phyloP scores from a whole-genome alignment of 2,888 invertebrate genomes.

The Metacarcinus magister region DNA sequence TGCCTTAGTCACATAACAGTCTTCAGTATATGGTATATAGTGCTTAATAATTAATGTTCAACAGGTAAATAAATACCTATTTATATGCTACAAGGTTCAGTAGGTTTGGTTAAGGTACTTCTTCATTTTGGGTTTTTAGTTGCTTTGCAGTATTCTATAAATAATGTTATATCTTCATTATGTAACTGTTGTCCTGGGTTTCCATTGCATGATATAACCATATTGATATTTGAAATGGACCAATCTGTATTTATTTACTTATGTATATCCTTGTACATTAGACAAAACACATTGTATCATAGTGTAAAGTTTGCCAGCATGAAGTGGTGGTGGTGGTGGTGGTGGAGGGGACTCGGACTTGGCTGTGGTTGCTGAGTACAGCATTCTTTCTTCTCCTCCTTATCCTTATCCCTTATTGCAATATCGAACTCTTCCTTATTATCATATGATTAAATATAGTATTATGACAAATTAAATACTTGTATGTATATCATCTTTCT shows the following conservation, averaged over 20 bases:
- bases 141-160: not conserved
- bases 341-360: conserved; percentile 54
- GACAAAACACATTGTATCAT: conserved; percentile 42
- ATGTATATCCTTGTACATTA: conserved; percentile 55
- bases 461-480: conserved; percentile 79
- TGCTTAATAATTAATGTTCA: conserved; percentile 3
- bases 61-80: not conserved
- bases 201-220: conserved; percentile 43
- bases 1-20: conserved; percentile 17
- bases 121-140: not conserved
- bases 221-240: conserved; percentile 40
- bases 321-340: conserved; percentile 73
- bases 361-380: conserved; percentile 75
- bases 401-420: conserved; percentile 69
- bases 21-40: conserved; percentile 30
- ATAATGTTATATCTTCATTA: not conserved
- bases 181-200: not conserved
- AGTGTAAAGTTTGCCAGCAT: conserved; percentile 63
- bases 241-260: conserved; percentile 55
- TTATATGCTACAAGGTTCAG: not conserved
- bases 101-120: not conserved
- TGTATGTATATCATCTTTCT: conserved; percentile 73
- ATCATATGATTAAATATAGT: conserved; percentile 79
- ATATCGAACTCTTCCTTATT: conserved; percentile 77
- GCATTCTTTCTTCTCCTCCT: conserved; percentile 46